Percentiles rank a stretch among this genome's conserved stretches.
phyloP scores from a whole-genome alignment of 1,140 invertebrate genomes.

The Plectrocnemia conspersa region DNA sequence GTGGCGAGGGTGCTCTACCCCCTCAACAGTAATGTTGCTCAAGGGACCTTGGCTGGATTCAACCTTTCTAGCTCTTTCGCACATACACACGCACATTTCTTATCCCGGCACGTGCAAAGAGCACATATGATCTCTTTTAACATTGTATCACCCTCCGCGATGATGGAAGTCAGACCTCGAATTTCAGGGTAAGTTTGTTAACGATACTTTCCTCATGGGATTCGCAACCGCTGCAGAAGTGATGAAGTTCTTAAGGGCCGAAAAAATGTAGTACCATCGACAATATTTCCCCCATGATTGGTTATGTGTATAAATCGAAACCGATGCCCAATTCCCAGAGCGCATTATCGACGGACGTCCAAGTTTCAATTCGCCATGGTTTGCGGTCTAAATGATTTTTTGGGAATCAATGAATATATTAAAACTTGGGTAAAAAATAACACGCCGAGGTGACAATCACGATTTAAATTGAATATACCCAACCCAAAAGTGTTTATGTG shows the following conservation, averaged over 20 bases:
- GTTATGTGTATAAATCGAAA: constrained; percentile 8
- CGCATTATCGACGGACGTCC: not conserved
- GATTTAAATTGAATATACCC: not conserved
- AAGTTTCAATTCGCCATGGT: not conserved
- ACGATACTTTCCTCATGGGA: constrained; percentile 15
- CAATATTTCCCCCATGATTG: constrained; percentile 5
- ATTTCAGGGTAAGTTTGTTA: constrained; percentile 20
- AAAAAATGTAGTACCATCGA: constrained; percentile 4
- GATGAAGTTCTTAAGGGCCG: constrained; percentile 9
- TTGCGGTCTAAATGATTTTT: not conserved
- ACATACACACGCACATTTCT: too few species aligned
- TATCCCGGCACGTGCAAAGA: constrained; percentile 16
- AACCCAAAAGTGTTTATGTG: constrained; percentile 1
- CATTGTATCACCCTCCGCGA: constrained; percentile 14
- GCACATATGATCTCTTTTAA: constrained; percentile 13
- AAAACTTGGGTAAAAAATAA: too few species aligned
- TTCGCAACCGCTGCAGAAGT: not conserved
- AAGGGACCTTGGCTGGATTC: too few species aligned
- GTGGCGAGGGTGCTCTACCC: too few species aligned
- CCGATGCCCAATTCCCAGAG: not conserved
- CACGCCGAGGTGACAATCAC: too few species aligned
- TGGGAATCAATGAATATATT: not conserved
- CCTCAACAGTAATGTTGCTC: too few species aligned
- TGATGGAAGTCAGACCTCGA: constrained; percentile 21
- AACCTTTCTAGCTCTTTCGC: too few species aligned